These are phyloP conservation scores for Rhagophthalmus giganteus DNA, from an alignment of 2,888 invertebrate genomes.

Conservation along the genomic window DNA sequence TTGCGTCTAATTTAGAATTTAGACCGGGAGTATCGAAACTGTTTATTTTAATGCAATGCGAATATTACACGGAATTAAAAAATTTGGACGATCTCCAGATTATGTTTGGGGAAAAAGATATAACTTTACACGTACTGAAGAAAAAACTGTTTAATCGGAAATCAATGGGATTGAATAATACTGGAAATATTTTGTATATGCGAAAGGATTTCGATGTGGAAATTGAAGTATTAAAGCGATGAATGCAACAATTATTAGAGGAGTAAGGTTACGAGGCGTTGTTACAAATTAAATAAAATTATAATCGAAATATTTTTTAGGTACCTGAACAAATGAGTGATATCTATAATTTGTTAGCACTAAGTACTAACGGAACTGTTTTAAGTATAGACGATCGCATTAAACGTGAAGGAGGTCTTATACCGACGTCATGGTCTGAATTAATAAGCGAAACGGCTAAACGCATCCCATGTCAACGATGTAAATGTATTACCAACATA, in stretches of 20 bases:
- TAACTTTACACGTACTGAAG: conserved; percentile 36
- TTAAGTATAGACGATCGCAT: conserved; percentile 16
- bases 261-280: background rate
- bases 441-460: conserved; percentile 27
- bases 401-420: background rate
- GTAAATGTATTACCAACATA: conserved; percentile 32
- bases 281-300: background rate
- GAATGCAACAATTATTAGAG: conserved; percentile 1
- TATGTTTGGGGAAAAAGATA: conserved; percentile 36
- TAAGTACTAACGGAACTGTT: conserved; percentile 36
- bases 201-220: conserved; percentile 8
- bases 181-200: conserved; percentile 17
- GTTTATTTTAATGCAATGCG: conserved; percentile 74
- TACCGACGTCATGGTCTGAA: conserved; percentile 26
- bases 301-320: conserved; percentile 14
- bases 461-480: conserved; percentile 37
- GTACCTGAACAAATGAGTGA: conserved; percentile 33
- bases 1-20: conserved; percentile 69
- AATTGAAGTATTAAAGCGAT: background rate
- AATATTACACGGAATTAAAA: conserved; percentile 23
- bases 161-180: conserved; percentile 12
- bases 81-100: conserved; percentile 35
- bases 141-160: conserved; percentile 23
- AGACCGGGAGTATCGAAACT: conserved; percentile 77
- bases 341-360: conserved; percentile 34